Base-by-base conservation (phyloP, 2,888 invertebrate genomes). In the Allacma fusca region DNA sequence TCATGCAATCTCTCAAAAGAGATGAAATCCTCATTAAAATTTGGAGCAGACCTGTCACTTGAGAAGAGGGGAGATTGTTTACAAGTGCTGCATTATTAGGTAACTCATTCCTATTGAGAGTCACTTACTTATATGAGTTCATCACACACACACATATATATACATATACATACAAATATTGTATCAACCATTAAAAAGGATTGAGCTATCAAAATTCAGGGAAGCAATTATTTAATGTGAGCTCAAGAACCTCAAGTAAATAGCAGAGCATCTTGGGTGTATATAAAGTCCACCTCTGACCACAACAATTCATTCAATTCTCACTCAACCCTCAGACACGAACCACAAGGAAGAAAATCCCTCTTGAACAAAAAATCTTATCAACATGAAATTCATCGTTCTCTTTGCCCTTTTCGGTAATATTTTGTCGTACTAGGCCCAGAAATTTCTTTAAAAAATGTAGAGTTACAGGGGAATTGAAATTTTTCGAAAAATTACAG, bases 361-460 rank as follows among this genome's bases (percentile, higher is more conserved):
- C 13, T 7, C 69, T 24, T 16, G 0, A 34, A 5, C 12, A 29
- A 43, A 16, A 50, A 19, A 26, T 40, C 40, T 50, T n/a, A n/a
- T 62, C 59, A 73, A 62, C 13, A 73, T 73, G 73, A 62, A 73
- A 73, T 40, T 62, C 73, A 29, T 73, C 62, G 43, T 73, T 24
- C 62, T 62, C 59, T 29, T 34, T 34, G 40, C 73, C n/a, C 62
- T 73, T 19, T 62, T 73, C 12, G 73, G 73, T 73, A 64, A 65
- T n/a, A n/a, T n/a, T n/a, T 57, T 57, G 57, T 21, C n/a, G n/a
- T n/a, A n/a, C n/a, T n/a, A n/a, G n/a, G n/a, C n/a, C n/a, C 34
- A 9, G 5, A 34, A 34, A 34, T 34, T 7, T 34, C 9, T 34
- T 34, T 34, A 4, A 34, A 34, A 34, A 34, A 34, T 34, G 4